Base-by-base conservation (phyloP, 2,888 invertebrate genomes). In the Noctua janthina region DNA sequence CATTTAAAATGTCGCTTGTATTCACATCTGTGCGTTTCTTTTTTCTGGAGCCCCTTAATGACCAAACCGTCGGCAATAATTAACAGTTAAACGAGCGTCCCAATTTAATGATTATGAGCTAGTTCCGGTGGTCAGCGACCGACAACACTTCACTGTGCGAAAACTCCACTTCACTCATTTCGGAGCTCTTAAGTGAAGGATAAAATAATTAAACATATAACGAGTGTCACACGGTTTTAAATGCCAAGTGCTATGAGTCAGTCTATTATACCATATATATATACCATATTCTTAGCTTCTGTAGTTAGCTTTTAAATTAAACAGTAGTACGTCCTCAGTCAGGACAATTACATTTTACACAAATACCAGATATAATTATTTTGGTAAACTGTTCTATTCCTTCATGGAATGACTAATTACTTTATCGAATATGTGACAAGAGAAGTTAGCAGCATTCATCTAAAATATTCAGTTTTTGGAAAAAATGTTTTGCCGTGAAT, bases 61-160 rank as follows among this genome's bases (percentile, higher is more conserved):
- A 92, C 90, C 90, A 84, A 90, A 91, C 88, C 89, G 91, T 91
- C 89, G 89, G 91, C 90, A 92, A 93, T 94, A 95, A 96, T 95
- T 94, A 95, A 94, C 93, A 93, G 92, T 94, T 92, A 93, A 94
- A 94, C 92, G 93, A 91, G 91, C 92, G 92, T 91, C 94, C 95
- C 94, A 95, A 95, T 95, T 95, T 95, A 94, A 94, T 94, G 93
- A 92, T 95, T 95, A 95, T 94, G 93, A 95, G 93, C 92, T 92
- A 94, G 93, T 96, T 96, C 95, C 95, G 95, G 94, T 92, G 93
- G 93, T 91, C 94, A 93, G 87, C 88, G 90, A 87, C 90, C 90
- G 86, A 83, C 88, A 88, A 91, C 88, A 86, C 91, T 87, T 87
- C 83, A 88, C 86, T 92, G 89, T 90, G 92, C 92, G 90, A 92